phyloP scores from a whole-genome alignment of 2,888 invertebrate species.

The Yponomeuta cagnagella region DNA sequence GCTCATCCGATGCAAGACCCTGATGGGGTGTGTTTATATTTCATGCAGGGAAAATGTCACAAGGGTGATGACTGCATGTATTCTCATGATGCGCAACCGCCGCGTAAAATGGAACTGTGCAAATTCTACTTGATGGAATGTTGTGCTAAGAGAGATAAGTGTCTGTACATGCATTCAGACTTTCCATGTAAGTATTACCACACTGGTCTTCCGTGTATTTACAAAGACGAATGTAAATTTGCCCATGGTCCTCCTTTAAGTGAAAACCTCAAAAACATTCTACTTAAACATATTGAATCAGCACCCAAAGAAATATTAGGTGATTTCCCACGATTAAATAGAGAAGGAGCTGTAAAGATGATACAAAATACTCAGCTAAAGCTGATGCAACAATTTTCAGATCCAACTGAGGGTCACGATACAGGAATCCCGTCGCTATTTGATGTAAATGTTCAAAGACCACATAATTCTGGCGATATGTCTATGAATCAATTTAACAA shows the following conservation, averaged over 20 bases:
- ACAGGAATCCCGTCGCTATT: constrained; percentile 64
- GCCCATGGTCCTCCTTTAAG: constrained; percentile 92
- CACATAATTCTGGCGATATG: constrained; percentile 43
- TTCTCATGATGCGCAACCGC: constrained; percentile 88
- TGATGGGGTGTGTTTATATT: constrained; percentile 87
- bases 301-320: constrained; percentile 94
- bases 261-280: constrained; percentile 81
- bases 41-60: constrained; percentile 92
- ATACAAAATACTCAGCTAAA: constrained; percentile 63
- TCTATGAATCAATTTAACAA: constrained; percentile 47
- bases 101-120: constrained; percentile 94
- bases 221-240: constrained; percentile 93
- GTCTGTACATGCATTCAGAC: constrained; percentile 96
- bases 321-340: constrained; percentile 88
- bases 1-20: constrained; percentile 78
- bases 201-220: constrained; percentile 90
- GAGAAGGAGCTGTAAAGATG: constrained; percentile 83
- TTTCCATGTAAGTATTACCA: constrained; percentile 99
- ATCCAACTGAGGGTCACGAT: constrained; percentile 41
- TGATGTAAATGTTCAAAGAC: constrained; percentile 64
- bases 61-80: constrained; percentile 90
- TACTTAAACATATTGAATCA: constrained; percentile 88
- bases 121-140: constrained; percentile 97
- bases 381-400: constrained; percentile 60
- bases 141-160: constrained; percentile 96